A percentile compares a stretch with the other conserved stretches of the same genome.
These are phyloP conservation scores for Gasterosteus aculeatus DNA, from an alignment of 2,113 vertebrate genomes.

Conservation along the genomic window DNA sequence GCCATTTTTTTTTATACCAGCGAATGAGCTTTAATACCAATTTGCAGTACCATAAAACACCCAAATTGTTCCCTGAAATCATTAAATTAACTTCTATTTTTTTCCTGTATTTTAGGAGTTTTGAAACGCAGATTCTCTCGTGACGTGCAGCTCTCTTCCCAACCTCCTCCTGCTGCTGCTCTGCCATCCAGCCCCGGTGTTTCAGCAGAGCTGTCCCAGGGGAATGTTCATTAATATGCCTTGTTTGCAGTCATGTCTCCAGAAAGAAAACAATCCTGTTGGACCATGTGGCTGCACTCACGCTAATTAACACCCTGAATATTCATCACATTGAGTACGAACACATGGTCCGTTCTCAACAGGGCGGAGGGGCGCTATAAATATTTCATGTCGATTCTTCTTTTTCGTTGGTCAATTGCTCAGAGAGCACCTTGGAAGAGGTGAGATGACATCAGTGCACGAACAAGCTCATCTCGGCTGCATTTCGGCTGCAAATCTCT, in stretches of 20 bases:
- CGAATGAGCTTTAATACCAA: background rate
- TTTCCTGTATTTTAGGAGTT: background rate
- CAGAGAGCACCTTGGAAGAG: slow-evolving; percentile 66
- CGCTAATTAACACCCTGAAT: slow-evolving; percentile 71
- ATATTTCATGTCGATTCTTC: slow-evolving; percentile 58
- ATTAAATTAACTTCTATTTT: background rate
- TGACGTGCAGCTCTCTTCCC: slow-evolving; percentile 31
- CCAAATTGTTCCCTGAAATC: background rate
- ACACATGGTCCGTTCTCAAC: slow-evolving; percentile 70
- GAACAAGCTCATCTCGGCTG: slow-evolving; percentile 25
- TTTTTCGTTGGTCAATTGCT: slow-evolving; percentile 37
- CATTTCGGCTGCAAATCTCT: slow-evolving; percentile 19
- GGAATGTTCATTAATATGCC: slow-evolving; percentile 64
- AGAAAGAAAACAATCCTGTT: slow-evolving; percentile 64
- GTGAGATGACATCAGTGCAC: slow-evolving; percentile 51
- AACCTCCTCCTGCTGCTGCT: slow-evolving; percentile 9
- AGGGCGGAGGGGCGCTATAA: slow-evolving; percentile 47
- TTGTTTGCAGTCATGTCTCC: slow-evolving; percentile 64
- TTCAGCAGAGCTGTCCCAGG: slow-evolving; percentile 32
- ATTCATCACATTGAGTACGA: slow-evolving; percentile 74
- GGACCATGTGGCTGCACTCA: slow-evolving; percentile 70
- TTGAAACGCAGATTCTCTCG: background rate
- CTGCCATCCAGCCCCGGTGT: slow-evolving; percentile 17
- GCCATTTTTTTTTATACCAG: background rate
- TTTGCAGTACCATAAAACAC: background rate